Percentiles rank a stretch among this genome's conserved stretches.
Evolutionary conservation across 1,140 invertebrate species (phyloP).

Genomic region (Zaprionus nigranus): DNA sequence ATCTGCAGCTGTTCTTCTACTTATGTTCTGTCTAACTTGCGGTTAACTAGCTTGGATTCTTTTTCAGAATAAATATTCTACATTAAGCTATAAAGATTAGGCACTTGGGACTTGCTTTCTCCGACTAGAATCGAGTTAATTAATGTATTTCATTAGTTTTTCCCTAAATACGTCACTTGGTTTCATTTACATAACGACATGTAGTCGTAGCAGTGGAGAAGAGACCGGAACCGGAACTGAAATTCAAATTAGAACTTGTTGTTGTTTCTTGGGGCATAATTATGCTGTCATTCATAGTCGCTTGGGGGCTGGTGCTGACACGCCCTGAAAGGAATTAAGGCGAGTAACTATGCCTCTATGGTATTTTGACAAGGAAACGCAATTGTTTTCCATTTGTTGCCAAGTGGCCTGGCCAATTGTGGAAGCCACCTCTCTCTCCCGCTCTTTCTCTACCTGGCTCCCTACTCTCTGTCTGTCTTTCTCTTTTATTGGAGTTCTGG

Average conservation of each 20-base stretch:
- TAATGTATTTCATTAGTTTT: neutral
- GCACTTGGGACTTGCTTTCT: too few species aligned
- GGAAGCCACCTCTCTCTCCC: neutral
- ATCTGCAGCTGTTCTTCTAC: too few species aligned
- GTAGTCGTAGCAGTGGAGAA: too few species aligned
- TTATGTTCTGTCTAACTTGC: too few species aligned
- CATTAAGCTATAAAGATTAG: too few species aligned
- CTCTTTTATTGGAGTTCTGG: conserved; percentile 14
- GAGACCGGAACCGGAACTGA: neutral
- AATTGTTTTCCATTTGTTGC: conserved; percentile 8
- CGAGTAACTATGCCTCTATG: neutral
- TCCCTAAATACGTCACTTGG: neutral
- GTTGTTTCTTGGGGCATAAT: neutral
- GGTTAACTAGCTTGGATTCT: too few species aligned
- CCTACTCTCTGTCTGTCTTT: too few species aligned
- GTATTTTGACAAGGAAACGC: neutral
- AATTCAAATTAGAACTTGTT: conserved; percentile 3
- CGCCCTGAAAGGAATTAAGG: neutral
- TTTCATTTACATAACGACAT: neutral
- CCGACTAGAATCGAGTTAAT: neutral
- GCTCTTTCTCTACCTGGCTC: neutral
- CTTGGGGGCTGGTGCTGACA: neutral
- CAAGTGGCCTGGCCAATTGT: conserved; percentile 4
- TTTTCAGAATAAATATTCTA: too few species aligned
- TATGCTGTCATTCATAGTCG: too few species aligned